Conservation (phyloP, 2,797 vertebrate genomes). For the Cynopterus sphinx region DNA sequence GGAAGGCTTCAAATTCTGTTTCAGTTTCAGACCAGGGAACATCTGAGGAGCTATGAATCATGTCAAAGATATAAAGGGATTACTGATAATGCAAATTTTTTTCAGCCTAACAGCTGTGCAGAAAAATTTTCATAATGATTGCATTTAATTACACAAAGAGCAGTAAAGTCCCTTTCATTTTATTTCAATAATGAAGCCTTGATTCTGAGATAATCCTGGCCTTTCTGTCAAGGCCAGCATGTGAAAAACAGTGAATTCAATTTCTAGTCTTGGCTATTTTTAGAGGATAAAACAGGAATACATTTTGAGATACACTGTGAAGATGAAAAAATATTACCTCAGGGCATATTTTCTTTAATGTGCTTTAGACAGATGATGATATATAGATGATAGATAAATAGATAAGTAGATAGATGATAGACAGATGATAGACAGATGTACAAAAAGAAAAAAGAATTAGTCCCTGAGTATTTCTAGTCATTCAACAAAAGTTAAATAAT, state of each 20-base stretch:
- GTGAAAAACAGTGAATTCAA: slow-evolving; percentile 76
- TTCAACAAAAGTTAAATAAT: slow-evolving; percentile 48
- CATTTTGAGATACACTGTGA: slow-evolving; percentile 48
- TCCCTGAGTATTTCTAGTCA: neutral
- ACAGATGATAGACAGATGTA: neutral
- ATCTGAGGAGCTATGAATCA: slow-evolving; percentile 73
- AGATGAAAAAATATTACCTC: slow-evolving; percentile 65
- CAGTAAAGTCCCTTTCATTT: slow-evolving; percentile 78
- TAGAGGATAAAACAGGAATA: slow-evolving; percentile 59
- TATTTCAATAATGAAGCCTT: slow-evolving; percentile 81
- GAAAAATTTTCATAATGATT: slow-evolving; percentile 80
- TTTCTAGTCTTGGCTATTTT: slow-evolving; percentile 51
- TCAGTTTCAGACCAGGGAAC: slow-evolving; percentile 43
- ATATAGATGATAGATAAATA: neutral
- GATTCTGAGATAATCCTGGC: slow-evolving; percentile 81
- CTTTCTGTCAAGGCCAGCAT: slow-evolving; percentile 66
- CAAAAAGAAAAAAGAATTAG: slow-evolving; percentile 58
- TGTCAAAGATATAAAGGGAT: slow-evolving; percentile 82
- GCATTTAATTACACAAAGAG: slow-evolving; percentile 84
- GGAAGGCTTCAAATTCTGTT: slow-evolving; percentile 34
- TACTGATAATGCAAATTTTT: slow-evolving; percentile 78
- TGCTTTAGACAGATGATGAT: neutral
- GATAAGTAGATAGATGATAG: neutral
- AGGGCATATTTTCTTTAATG: slow-evolving; percentile 59
- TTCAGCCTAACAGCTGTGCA: slow-evolving; percentile 78